These are phyloP conservation scores for Poeciliopsis presidionis DNA, from an alignment of 2,797 vertebrate species.

Conservation along the genomic window DNA sequence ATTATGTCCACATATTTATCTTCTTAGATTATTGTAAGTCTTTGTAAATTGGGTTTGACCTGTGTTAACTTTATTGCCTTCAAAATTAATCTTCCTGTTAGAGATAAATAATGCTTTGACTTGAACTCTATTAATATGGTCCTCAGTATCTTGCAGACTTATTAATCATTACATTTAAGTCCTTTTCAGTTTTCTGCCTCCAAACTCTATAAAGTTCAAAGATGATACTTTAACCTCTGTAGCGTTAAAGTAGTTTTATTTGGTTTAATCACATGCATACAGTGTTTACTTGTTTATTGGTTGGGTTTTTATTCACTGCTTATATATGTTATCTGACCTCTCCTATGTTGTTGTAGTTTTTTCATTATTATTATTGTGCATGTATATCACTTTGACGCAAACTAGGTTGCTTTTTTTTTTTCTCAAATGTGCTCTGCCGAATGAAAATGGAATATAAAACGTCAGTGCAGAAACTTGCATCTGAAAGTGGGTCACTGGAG, in stretches of 20 bases:
- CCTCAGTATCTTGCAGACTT: background rate
- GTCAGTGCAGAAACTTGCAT: background rate
- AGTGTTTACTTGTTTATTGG: background rate
- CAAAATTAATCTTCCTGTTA: background rate
- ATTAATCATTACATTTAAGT: background rate
- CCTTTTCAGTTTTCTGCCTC: background rate
- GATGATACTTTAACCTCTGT: too few relatives aligned
- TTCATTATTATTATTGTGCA: background rate
- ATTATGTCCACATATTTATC: too few relatives aligned
- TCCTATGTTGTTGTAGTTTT: background rate
- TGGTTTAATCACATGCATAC: background rate
- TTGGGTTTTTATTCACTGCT: background rate
- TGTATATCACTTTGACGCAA: background rate
- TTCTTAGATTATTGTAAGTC: background rate
- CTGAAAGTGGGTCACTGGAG: background rate
- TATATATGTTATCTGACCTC: background rate
- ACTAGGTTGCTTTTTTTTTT: background rate
- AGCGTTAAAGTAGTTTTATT: too few relatives aligned
- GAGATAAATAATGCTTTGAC: background rate
- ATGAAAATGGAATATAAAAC: background rate
- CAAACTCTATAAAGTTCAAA: background rate
- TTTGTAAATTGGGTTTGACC: background rate
- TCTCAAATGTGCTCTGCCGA: background rate
- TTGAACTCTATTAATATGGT: background rate
- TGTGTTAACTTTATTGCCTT: background rate